Conservation (phyloP, 2,113 vertebrate species). For the Cisticola juncidis region DNA sequence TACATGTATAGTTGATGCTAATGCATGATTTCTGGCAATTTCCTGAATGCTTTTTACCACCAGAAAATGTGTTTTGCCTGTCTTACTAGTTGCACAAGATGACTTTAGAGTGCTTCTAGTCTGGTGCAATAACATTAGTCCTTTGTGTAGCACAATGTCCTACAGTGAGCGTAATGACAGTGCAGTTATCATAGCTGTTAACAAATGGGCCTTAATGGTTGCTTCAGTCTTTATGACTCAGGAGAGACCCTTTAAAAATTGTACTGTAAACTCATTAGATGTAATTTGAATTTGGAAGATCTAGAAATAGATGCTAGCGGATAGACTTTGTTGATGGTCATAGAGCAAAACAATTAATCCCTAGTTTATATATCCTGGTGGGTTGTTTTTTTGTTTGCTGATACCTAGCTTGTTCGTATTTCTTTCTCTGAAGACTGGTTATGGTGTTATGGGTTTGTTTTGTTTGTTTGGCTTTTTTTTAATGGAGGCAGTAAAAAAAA, state of each 20-base stretch:
- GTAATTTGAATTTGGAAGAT: slow-evolving; percentile 47
- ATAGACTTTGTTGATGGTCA: slow-evolving; percentile 35
- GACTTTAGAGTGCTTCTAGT: slow-evolving; percentile 54
- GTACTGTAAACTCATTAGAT: slow-evolving; percentile 64
- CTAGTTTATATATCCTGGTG: not conserved
- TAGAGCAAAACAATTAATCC: slow-evolving; percentile 22
- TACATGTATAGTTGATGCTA: slow-evolving; percentile 10
- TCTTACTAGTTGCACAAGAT: slow-evolving; percentile 37
- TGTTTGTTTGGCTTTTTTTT: not conserved
- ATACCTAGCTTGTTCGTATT: not conserved
- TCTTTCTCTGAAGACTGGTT: not conserved
- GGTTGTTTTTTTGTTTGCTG: not conserved
- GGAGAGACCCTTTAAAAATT: slow-evolving; percentile 52
- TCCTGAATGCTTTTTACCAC: slow-evolving; percentile 7
- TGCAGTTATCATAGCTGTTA: slow-evolving; percentile 63
- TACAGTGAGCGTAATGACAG: slow-evolving; percentile 55
- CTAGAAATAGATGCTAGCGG: slow-evolving; percentile 24
- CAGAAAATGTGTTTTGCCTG: slow-evolving; percentile 32
- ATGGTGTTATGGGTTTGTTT: not conserved
- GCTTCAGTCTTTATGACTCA: slow-evolving; percentile 41
- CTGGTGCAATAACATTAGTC: slow-evolving; percentile 32
- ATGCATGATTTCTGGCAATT: not conserved
- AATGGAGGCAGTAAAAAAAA: not conserved
- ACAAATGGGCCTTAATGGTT: slow-evolving; percentile 48
- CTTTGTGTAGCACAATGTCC: slow-evolving; percentile 40